A percentile compares a stretch with the other conserved stretches of the same genome.
phyloP scores from a whole-genome alignment of 2,113 vertebrate species.

The Nansenia antarctica region DNA sequence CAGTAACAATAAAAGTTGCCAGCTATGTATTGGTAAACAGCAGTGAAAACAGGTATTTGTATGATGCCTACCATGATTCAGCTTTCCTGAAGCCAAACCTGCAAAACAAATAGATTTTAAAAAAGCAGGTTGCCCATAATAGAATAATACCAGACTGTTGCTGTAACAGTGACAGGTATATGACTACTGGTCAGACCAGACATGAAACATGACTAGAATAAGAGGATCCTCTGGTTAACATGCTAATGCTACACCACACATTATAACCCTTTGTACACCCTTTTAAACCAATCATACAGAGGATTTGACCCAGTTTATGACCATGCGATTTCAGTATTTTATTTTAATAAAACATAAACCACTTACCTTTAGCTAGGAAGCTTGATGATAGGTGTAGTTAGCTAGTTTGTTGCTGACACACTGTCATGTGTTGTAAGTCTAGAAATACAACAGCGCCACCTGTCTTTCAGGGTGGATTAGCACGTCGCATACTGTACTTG shows the following conservation, averaged over 20 bases:
- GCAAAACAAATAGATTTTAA: not conserved
- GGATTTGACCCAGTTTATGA: too few relatives aligned
- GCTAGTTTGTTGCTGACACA: slow-evolving; percentile 11
- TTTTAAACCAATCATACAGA: too few relatives aligned
- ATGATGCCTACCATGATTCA: not conserved
- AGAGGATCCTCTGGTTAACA: too few relatives aligned
- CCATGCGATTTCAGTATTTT: too few relatives aligned
- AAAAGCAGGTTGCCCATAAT: not conserved
- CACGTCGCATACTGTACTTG: too few relatives aligned
- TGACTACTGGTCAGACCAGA: not conserved
- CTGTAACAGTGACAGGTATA: not conserved
- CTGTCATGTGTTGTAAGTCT: not conserved
- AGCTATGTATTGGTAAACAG: not conserved
- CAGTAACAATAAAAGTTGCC: not conserved
- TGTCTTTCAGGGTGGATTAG: too few relatives aligned
- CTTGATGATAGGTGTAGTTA: not conserved
- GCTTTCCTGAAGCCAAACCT: not conserved
- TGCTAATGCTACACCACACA: too few relatives aligned
- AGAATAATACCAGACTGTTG: not conserved
- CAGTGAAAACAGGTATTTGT: not conserved
- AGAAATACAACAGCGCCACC: not conserved
- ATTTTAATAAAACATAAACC: too few relatives aligned
- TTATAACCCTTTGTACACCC: too few relatives aligned
- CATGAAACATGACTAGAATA: too few relatives aligned
- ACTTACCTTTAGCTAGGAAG: not conserved